Evolutionary conservation across 2,113 vertebrate species (phyloP).

Genomic region (Apaloderma vittatum): DNA sequence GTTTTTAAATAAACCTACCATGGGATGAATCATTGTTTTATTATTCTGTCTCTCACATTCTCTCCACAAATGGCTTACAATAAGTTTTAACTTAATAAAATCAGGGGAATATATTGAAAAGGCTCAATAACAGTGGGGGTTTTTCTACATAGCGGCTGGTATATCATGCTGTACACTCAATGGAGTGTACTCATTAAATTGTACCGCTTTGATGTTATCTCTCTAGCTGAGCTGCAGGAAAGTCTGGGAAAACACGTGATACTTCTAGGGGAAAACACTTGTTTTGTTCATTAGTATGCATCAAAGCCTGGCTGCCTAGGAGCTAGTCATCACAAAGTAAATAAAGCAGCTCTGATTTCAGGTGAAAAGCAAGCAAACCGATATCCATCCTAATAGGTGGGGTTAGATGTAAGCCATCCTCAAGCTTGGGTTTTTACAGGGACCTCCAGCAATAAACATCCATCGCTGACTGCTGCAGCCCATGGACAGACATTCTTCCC

Average conservation of each 20-base stretch:
- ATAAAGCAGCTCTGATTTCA: constrained; percentile 16
- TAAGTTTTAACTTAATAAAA: constrained; percentile 22
- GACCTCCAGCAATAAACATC: neutral
- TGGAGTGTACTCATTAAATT: constrained; percentile 22
- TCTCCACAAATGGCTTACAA: neutral
- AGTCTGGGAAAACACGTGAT: constrained; percentile 35
- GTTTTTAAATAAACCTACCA: neutral
- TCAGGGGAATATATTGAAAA: neutral
- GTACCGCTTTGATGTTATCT: constrained; percentile 54
- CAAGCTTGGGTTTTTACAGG: neutral
- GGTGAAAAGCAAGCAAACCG: neutral
- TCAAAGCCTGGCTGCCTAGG: constrained; percentile 5
- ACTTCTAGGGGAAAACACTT: constrained; percentile 35
- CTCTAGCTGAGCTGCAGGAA: constrained; percentile 9
- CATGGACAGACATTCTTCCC: neutral
- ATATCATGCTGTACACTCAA: neutral
- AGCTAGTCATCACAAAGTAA: neutral
- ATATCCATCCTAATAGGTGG: neutral
- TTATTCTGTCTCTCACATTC: constrained; percentile 5
- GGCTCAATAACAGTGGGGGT: neutral
- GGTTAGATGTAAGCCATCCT: neutral
- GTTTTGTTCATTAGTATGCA: constrained; percentile 50
- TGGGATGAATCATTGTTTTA: neutral
- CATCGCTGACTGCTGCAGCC: neutral
- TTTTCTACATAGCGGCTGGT: neutral